Evolutionary conservation across 1,140 invertebrate species (phyloP).

Genomic region (Leptoteleia sp.): DNA sequence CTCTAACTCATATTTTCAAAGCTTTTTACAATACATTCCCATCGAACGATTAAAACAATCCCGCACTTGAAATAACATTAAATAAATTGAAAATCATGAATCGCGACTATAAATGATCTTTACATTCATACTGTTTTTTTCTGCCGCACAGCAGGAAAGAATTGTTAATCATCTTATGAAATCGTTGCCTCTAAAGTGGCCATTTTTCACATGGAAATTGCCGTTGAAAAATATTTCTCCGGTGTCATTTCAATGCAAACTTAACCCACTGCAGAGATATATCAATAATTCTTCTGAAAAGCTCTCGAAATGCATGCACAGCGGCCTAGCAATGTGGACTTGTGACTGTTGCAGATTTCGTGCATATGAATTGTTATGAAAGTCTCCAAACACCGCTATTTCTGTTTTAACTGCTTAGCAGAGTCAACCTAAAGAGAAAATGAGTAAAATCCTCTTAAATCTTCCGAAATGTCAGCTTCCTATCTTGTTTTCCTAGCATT

Average conservation of each 20-base stretch:
- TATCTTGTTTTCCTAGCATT: constrained; percentile 62
- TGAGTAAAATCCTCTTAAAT: constrained; percentile 64
- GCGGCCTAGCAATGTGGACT: constrained; percentile 21
- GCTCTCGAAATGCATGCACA: constrained; percentile 45
- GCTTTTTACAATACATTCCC: neutral
- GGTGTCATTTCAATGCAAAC: constrained; percentile 46
- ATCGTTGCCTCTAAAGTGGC: constrained; percentile 29
- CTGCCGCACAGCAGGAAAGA: constrained; percentile 21
- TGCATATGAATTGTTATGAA: constrained; percentile 63
- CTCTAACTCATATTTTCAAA: neutral
- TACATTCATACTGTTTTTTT: constrained; percentile 31
- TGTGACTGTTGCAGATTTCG: constrained; percentile 59
- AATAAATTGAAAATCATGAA: constrained; percentile 2
- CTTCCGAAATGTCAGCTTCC: constrained; percentile 53
- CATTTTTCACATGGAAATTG: constrained; percentile 36
- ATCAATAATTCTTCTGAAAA: constrained; percentile 59
- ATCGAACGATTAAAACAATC: neutral
- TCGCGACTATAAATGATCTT: neutral
- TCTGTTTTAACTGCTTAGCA: constrained; percentile 56
- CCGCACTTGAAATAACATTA: no score
- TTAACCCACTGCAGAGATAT: constrained; percentile 39
- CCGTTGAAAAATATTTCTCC: constrained; percentile 33
- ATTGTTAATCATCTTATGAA: constrained; percentile 49
- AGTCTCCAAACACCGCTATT: constrained; percentile 53
- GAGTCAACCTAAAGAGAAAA: constrained; percentile 56